phyloP scores from a whole-genome alignment of 2,797 vertebrate species.

The Darevskia nairensis region DNA sequence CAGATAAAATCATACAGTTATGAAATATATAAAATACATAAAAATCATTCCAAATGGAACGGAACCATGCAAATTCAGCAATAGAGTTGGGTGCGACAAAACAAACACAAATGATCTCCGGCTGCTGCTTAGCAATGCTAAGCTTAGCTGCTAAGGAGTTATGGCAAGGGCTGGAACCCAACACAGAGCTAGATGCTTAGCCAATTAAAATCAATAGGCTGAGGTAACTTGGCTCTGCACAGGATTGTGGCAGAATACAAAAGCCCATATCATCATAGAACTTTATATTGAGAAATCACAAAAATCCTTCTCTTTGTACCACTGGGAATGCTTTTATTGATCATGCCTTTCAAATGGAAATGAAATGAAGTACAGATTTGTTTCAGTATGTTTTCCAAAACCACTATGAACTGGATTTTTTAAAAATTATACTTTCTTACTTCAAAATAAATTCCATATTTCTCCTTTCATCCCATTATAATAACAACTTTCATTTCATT shows the following conservation, averaged over 20 bases:
- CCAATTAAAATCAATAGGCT: not conserved
- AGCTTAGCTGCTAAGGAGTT: not conserved
- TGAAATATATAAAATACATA: no score
- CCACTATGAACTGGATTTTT: not conserved
- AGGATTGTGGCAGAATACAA: not conserved
- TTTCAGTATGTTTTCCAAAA: not conserved
- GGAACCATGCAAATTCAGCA: no score
- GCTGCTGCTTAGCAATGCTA: no score
- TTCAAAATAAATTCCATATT: not conserved
- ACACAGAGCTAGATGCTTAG: not conserved
- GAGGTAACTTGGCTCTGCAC: not conserved
- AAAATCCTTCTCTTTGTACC: not conserved
- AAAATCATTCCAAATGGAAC: no score
- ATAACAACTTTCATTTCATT: not conserved
- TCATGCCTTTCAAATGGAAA: conserved; percentile 3
- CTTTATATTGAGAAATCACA: not conserved
- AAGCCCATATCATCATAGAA: not conserved
- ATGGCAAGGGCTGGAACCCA: not conserved
- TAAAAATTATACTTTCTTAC: not conserved
- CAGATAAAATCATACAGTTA: no score
- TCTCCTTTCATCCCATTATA: not conserved
- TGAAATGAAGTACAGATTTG: conserved; percentile 6
- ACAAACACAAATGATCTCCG: no score
- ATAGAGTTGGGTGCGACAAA: no score
- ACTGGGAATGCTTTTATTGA: not conserved